Base-by-base conservation (phyloP, 1,140 invertebrate genomes). In the Pinna nobilis region DNA sequence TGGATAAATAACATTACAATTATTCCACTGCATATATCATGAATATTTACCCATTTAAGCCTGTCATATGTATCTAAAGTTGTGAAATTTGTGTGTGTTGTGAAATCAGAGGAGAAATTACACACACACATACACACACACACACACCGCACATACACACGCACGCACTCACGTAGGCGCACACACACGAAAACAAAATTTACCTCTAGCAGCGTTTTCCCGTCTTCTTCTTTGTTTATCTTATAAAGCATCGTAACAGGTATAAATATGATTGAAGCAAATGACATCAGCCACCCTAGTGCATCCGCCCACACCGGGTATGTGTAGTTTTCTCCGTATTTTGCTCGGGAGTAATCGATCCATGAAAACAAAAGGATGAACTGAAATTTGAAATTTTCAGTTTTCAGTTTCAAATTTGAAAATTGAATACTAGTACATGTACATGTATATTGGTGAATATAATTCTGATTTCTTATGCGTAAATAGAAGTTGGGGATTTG, bases 361-460 rank as follows among this genome's bases (percentile, higher is more conserved):
- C 94, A 95, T 80, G 94, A 94, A 88, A 95, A 95, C 64, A 94
- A 92, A 23, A 95, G 88, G 37, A 95, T 95, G 73, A 94, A 94
- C 93, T 94, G 88, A 67, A 79, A 49, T n/a, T 23, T 1, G 28
- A 15, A 23, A 47, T 51, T 4, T 25, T 51, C 13, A 7, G 32
- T 15, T 13, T 11, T 50, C 49, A 51, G 1, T 51, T n/a, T n/a
- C n/a, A n/a, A n/a, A n/a, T n/a, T n/a, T n/a, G n/a, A n/a, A n/a
- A n/a, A n/a, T n/a, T n/a, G n/a, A n/a, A n/a, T n/a, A n/a, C n/a
- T n/a, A n/a, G n/a, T n/a, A n/a, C n/a, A n/a, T n/a, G n/a, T n/a
- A n/a, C n/a, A n/a, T n/a, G n/a, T n/a, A n/a, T n/a, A n/a, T n/a
- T n/a, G n/a, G n/a, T n/a, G n/a, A n/a, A n/a, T n/a, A n/a, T n/a